A percentile compares a stretch with the other conserved stretches of the same genome.
phyloP scores from a whole-genome alignment of 2,113 vertebrate species.

The Osmerus eperlanus region DNA sequence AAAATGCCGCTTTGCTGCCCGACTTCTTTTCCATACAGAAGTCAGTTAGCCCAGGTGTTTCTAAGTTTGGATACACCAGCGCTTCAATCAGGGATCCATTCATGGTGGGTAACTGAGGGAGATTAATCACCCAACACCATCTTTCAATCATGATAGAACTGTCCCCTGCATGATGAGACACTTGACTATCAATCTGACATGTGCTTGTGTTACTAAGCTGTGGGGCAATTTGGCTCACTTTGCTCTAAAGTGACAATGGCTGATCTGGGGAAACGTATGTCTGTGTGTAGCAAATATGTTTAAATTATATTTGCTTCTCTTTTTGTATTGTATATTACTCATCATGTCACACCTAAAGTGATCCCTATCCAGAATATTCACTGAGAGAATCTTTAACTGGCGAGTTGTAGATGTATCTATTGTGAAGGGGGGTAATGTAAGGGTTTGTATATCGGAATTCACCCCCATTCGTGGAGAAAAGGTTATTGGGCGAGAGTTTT shows the following conservation, averaged over 20 bases:
- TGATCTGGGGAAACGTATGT: neutral
- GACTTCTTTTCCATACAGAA: neutral
- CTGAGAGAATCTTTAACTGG: too few relatives aligned
- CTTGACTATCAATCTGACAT: constrained; percentile 14
- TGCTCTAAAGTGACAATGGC: neutral
- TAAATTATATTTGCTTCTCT: too few relatives aligned
- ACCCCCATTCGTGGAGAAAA: neutral
- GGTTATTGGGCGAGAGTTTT: too few relatives aligned
- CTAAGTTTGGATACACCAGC: constrained; percentile 1
- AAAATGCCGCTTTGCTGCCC: neutral
- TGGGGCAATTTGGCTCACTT: neutral
- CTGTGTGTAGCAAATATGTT: neutral
- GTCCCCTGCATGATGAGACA: constrained; percentile 18
- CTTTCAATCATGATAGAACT: constrained; percentile 24
- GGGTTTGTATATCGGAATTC: neutral
- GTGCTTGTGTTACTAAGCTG: neutral
- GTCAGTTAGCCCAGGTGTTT: neutral
- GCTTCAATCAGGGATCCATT: constrained; percentile 26
- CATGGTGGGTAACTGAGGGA: constrained; percentile 9
- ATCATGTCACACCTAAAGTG: too few relatives aligned
- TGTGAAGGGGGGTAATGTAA: too few relatives aligned
- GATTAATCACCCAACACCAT: constrained; percentile 23
- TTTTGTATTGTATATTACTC: too few relatives aligned
- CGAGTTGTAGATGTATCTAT: too few relatives aligned
- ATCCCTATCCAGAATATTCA: too few relatives aligned